phyloP scores from a whole-genome alignment of 2,888 invertebrate genomes.

The Siphlonurus alternatus region DNA sequence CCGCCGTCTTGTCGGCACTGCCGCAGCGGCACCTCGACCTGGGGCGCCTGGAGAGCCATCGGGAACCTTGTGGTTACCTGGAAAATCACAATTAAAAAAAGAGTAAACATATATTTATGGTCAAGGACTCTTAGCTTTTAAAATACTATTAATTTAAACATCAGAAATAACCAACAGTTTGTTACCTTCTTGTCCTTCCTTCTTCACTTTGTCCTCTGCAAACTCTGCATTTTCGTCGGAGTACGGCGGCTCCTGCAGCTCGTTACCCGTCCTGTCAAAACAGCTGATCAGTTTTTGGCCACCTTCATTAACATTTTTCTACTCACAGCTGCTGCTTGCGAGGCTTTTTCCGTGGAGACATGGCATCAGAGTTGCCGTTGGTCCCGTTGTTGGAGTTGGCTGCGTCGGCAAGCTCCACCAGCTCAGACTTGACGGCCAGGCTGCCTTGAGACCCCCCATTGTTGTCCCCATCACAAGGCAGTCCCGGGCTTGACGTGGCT shows the following conservation, averaged over 20 bases:
- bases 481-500: not conserved
- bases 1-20: constrained; percentile 8
- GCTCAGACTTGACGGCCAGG: constrained; percentile 11
- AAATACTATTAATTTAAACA: not conserved
- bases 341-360: constrained; percentile 79
- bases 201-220: constrained; percentile 33
- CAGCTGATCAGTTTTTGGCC: no score
- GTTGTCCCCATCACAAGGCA: not conserved
- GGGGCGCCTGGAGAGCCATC: not conserved
- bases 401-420: constrained; percentile 12
- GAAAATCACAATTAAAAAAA: no score
- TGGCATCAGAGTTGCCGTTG: constrained; percentile 7
- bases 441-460: constrained; percentile 3
- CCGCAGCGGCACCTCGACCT: constrained; percentile 1
- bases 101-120: no score
- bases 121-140: no score
- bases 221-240: constrained; percentile 43
- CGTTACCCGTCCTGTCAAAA: constrained; percentile 34
- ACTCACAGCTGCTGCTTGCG: constrained; percentile 75
- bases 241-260: constrained; percentile 31
- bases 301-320: not conserved
- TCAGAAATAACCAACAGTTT: not conserved
- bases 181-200: constrained; percentile 26
- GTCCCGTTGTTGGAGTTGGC: constrained; percentile 8
- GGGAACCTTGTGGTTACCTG: not conserved